A percentile compares a stretch with the other conserved stretches of the same genome.
phyloP scores from a whole-genome alignment of 2,113 vertebrate genomes.

The Channa maculata region DNA sequence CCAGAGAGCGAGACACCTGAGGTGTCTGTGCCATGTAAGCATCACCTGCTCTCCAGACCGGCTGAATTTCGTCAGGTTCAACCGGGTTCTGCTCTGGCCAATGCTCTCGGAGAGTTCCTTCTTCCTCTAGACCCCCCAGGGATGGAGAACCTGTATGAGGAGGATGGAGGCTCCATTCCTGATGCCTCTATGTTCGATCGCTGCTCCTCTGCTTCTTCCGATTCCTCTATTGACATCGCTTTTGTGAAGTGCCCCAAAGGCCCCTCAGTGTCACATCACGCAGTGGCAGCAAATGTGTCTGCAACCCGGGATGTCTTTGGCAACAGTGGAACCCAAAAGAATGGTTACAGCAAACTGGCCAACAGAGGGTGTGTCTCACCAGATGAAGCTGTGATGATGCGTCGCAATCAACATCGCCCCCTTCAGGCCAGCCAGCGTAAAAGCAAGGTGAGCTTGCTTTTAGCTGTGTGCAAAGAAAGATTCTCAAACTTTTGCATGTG shows the following conservation, averaged over 20 bases:
- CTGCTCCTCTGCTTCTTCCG: conserved; percentile 91
- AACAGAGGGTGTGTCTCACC: conserved; percentile 86
- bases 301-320: conserved; percentile 56
- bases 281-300: conserved; percentile 73
- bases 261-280: conserved; percentile 71
- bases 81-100: conserved; percentile 79
- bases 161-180: conserved; percentile 85
- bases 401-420: conserved; percentile 71
- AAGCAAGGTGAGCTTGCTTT: conserved; percentile 83
- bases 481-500: no score
- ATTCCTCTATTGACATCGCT: conserved; percentile 95
- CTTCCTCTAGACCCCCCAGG: conserved; percentile 76
- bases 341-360: conserved; percentile 83
- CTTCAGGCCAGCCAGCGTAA: conserved; percentile 88
- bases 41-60: conserved; percentile 53
- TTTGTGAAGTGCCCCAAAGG: conserved; percentile 89
- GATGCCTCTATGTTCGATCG: conserved; percentile 87
- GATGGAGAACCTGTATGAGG: conserved; percentile 76
- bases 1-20: conserved; percentile 86
- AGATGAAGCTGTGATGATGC: conserved; percentile 71
- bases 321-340: conserved; percentile 66
- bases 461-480: fast-evolving
- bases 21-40: conserved; percentile 42
- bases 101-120: conserved; percentile 83
- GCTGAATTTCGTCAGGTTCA: conserved; percentile 68